Conservation (phyloP, 2,797 vertebrate species). For the Aphelocoma californica region DNA sequence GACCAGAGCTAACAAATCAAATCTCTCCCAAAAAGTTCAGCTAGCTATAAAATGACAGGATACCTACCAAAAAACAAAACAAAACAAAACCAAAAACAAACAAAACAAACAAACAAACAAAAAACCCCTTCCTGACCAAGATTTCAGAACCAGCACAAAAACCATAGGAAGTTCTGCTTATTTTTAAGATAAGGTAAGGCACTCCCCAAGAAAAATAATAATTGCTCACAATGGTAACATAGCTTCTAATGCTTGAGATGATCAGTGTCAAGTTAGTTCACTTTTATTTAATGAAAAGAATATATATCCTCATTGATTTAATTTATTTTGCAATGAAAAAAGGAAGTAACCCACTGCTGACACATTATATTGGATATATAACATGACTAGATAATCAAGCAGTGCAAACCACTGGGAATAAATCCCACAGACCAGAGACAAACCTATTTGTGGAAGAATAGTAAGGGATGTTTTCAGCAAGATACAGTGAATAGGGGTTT, state of each 20-base stretch:
- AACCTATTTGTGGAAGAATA: neutral
- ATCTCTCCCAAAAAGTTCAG: neutral
- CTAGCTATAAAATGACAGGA: neutral
- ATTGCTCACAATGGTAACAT: neutral
- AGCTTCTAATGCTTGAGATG: neutral
- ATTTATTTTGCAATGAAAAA: neutral
- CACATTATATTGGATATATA: neutral
- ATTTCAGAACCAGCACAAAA: neutral
- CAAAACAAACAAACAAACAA: neutral
- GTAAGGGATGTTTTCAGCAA: neutral
- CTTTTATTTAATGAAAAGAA: neutral
- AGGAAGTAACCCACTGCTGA: neutral
- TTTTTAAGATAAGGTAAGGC: neutral
- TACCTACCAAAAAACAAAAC: neutral
- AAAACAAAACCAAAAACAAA: neutral
- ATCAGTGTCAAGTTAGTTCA: neutral
- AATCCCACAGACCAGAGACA: neutral
- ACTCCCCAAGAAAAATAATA: neutral
- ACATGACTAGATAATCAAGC: neutral
- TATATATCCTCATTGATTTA: neutral
- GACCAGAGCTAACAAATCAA: neutral
- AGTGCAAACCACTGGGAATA: neutral
- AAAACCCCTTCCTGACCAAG: neutral
- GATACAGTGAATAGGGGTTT: neutral
- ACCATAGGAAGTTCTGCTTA: neutral